Evolutionary conservation across 1,140 invertebrate genomes (phyloP), one percentile per base, ranked within the genome.

Genomic region (Cyrtorhinus lividipennis): DNA sequence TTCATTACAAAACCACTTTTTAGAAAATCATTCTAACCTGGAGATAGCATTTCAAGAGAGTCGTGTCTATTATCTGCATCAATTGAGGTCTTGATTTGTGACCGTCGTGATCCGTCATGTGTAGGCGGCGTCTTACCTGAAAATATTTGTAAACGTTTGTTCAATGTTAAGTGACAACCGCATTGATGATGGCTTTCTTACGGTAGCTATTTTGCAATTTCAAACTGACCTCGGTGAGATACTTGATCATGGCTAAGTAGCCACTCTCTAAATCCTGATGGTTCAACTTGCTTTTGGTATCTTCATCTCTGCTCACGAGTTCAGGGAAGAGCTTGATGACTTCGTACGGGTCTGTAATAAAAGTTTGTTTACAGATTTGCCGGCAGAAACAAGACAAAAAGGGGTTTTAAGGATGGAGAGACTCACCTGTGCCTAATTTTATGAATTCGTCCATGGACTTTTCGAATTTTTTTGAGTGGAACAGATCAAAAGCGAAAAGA

Each of bases 41-140:
- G 58, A 98, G 78, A 77, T 97, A 98, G 74, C 94, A 97, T 73
- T 98, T 98, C 0, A 98, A 76, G 53, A 98, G 74, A 0, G 94
- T 96, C 2, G 94, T 98, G 72, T 98, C 95, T 66, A 98, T 95
- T 46, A 97, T 91, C 75, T 95, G 92, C 22, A 94, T 73, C 27
- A 95, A 77, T 66, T 93, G 81, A 59, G 78, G 73, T 1, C 72
- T 75, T 48, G 75, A 61, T 58, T 66, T 64, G 1, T 27, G 48
- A 22, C 48, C 48, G 18, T 53, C 48, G 18, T 53, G 5, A 22
- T 53, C 48, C 5, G 10, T 20, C 20, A 5, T 53, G 5, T 10
- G 48, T 3, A 53, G 20, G 5, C 18, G 8, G 18, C 5, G 10
- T 53, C 48, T 53, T 5, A 22, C 48, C 48, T 53, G 18, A 22